These are phyloP conservation scores for Lepidochrysops patricia DNA, from an alignment of 2,888 invertebrate species.

Conservation along the genomic window DNA sequence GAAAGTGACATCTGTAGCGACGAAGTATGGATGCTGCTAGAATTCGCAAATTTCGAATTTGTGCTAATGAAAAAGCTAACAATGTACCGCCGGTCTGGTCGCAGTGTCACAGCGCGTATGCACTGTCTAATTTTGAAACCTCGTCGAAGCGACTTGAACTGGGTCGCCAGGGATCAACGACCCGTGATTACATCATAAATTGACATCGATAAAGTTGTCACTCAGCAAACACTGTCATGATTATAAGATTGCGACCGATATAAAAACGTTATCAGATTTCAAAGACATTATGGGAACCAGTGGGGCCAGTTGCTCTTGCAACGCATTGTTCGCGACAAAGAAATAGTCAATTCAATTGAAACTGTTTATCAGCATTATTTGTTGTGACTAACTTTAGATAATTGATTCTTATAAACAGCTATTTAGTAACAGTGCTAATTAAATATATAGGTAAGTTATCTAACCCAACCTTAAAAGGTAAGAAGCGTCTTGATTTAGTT, in stretches of 20 bases:
- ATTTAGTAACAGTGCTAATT: background rate
- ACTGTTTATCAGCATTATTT: background rate
- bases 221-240: slow-evolving; percentile 3
- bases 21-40: too few species aligned
- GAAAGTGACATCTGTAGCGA: too few species aligned
- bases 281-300: slow-evolving; percentile 1
- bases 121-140: slow-evolving; percentile 17
- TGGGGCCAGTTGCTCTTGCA: slow-evolving; percentile 1
- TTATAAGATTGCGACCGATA: background rate
- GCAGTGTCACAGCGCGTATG: background rate
- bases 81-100: background rate
- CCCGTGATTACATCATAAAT: slow-evolving; percentile 22
- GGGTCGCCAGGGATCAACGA: slow-evolving; percentile 21
- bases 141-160: slow-evolving; percentile 19
- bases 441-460: too few species aligned
- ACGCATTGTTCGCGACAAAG: background rate
- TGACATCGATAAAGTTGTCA: slow-evolving; percentile 19
- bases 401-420: background rate
- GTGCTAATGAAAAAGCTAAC: too few species aligned
- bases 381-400: background rate
- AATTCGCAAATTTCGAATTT: too few species aligned
- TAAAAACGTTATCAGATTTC: slow-evolving; percentile 9
- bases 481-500: background rate
- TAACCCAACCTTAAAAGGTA: background rate
- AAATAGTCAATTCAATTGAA: background rate